Evolutionary conservation across 2,113 vertebrate genomes (phyloP), one percentile per base, ranked within the genome.

Genomic region (Alligator mississippiensis): DNA sequence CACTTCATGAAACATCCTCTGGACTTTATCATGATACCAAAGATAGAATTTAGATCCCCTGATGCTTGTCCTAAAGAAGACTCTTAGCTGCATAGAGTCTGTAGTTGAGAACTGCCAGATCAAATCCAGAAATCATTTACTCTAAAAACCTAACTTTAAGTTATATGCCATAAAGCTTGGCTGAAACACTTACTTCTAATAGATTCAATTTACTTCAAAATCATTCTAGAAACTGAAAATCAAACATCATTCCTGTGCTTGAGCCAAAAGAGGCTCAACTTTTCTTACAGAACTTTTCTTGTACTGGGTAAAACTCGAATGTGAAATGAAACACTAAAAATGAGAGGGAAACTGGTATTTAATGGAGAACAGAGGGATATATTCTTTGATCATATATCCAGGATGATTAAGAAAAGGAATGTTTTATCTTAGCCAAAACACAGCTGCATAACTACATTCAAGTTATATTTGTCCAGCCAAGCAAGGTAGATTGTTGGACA

Each of bases 61-160:
- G 68, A 11, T 8, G 5, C 9, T 64, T 87, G 13, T 76, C 0
- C 0, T n/a, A 62, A 83, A 81, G 68, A 74, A 2, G 6, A 1
- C 25, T 94, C 13, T 86, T 84, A 77, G 19, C 11, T 89, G 60
- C 76, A 74, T 10, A 72, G 78, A 9, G 1, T 54, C 3, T 2
- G 4, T 15, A n/a, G 1, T 75, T 82, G 21, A 19, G 28, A 61
- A 88, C 27, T 72, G 5, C 9, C 75, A 28, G 47, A 84, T 83
- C 38, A 54, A 14, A 10, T 27, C 54, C 21, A 87, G 60, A 78
- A 3, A 38, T 30, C 22, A 28, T 62, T 66, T 34, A 28, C 17
- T 21, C 30, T 21, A 22, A 72, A 19, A 11, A 19, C 68, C 30
- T 60, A 79, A 77, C 6, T 21, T 10, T 77, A 28, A 0, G 0